Conservation (phyloP, 2,888 invertebrate genomes). For the Pristionchus fissidentatus region DNA sequence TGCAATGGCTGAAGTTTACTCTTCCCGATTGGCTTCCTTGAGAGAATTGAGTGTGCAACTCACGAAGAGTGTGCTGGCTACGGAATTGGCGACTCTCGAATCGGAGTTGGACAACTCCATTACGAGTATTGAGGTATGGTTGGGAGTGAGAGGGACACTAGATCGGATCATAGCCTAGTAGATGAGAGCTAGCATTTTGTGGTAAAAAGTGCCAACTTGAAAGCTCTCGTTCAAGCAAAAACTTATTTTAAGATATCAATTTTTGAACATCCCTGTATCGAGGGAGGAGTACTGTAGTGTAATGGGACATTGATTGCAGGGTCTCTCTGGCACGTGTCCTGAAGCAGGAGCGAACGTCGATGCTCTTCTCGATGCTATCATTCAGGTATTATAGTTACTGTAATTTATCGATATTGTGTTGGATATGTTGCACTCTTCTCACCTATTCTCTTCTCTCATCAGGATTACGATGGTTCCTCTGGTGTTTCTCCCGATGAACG, state of each 20-base stretch:
- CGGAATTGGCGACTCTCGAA: slow-evolving; percentile 46
- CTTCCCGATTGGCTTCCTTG: slow-evolving; percentile 13
- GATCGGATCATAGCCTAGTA: no score
- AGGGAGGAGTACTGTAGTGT: no score
- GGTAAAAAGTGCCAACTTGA: not conserved
- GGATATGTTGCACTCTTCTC: not conserved
- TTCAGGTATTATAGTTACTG: slow-evolving; percentile 10
- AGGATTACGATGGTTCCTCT: slow-evolving; percentile 34
- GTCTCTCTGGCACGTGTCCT: slow-evolving; percentile 37
- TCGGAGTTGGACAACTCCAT: slow-evolving; percentile 18
- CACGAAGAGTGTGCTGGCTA: slow-evolving; percentile 40
- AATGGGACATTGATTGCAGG: not conserved
- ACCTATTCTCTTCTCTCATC: not conserved
- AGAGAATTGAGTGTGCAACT: slow-evolving; percentile 42
- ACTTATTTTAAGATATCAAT: no score
- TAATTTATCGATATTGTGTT: not conserved
- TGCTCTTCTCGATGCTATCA: slow-evolving; percentile 30
- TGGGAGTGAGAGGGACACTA: no score
- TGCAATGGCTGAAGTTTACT: slow-evolving; percentile 30
- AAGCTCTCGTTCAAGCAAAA: not conserved
- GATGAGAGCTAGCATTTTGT: not conserved
- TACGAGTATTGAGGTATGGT: slow-evolving; percentile 43
- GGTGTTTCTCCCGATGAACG: slow-evolving; percentile 25
- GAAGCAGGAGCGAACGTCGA: slow-evolving; percentile 40
- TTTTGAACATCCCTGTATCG: no score